A percentile compares a stretch with the other conserved stretches of the same genome.
Conservation (phyloP, 1,140 invertebrate species). For the Bilobella aurantiaca region DNA sequence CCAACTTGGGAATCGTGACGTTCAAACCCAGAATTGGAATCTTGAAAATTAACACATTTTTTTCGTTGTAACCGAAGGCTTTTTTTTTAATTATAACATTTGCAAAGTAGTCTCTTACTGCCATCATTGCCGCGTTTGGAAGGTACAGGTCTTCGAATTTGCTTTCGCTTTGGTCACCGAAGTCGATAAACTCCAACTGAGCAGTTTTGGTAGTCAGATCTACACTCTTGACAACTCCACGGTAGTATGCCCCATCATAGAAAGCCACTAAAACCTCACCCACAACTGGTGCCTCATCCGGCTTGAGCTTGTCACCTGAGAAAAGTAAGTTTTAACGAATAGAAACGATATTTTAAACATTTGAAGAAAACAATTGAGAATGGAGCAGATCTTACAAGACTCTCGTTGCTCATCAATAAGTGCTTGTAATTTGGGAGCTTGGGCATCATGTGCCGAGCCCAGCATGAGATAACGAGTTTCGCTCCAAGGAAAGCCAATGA, state of each 20-base stretch:
- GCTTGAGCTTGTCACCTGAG: neutral
- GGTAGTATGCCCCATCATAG: conserved; percentile 16
- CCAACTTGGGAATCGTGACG: neutral
- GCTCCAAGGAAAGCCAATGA: no score
- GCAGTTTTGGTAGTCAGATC: neutral
- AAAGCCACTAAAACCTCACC: conserved; percentile 19
- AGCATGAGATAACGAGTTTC: no score
- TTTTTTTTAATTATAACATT: neutral
- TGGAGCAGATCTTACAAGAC: no score
- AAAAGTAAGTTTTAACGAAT: neutral
- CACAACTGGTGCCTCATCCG: conserved; percentile 5
- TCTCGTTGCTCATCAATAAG: no score
- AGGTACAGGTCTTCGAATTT: neutral
- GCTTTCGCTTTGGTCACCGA: conserved; percentile 6
- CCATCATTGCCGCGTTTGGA: conserved; percentile 11
- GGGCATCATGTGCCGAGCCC: no score
- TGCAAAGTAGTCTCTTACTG: conserved; percentile 4
- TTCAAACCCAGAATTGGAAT: conserved; percentile 15
- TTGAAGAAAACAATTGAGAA: neutral
- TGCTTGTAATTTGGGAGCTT: no score
- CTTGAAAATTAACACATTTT: conserved; percentile 8
- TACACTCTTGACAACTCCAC: conserved; percentile 2
- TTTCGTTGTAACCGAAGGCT: neutral
- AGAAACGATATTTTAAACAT: neutral
- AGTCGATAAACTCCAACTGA: conserved; percentile 20